Percentiles rank a stretch among this genome's conserved stretches.
phyloP scores from a whole-genome alignment of 2,113 vertebrate genomes.

The Pitta sordida region DNA sequence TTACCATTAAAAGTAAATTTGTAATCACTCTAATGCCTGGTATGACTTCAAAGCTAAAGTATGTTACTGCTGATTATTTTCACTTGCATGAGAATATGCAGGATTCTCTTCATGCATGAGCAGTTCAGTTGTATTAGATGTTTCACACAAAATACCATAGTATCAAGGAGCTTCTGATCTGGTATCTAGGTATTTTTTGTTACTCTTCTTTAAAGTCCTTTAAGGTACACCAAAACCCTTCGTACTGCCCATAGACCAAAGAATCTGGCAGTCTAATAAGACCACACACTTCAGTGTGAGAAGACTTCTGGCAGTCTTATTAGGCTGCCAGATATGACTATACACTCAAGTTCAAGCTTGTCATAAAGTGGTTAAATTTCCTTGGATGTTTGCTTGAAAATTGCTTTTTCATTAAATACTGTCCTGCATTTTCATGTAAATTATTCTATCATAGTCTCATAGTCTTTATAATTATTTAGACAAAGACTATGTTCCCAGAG shows the following conservation, averaged over 20 bases:
- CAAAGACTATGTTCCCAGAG: neutral
- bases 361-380: neutral
- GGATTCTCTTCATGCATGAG: neutral
- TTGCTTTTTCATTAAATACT: neutral
- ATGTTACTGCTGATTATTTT: neutral
- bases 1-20: neutral
- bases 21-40: neutral
- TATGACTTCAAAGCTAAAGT: neutral
- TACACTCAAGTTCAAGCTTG: neutral
- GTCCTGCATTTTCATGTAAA: neutral
- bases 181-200: neutral
- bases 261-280: neutral
- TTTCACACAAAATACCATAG: neutral
- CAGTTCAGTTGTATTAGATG: neutral
- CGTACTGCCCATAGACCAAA: neutral
- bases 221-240: neutral
- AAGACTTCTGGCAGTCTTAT: no score
- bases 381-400: neutral
- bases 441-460: neutral
- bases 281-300: no score
- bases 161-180: neutral
- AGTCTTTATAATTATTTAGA: neutral
- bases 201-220: neutral
- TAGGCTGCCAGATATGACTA: no score
- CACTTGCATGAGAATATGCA: neutral